phyloP scores from a whole-genome alignment of 2,888 invertebrate species.

The Zonitis immaculata region DNA sequence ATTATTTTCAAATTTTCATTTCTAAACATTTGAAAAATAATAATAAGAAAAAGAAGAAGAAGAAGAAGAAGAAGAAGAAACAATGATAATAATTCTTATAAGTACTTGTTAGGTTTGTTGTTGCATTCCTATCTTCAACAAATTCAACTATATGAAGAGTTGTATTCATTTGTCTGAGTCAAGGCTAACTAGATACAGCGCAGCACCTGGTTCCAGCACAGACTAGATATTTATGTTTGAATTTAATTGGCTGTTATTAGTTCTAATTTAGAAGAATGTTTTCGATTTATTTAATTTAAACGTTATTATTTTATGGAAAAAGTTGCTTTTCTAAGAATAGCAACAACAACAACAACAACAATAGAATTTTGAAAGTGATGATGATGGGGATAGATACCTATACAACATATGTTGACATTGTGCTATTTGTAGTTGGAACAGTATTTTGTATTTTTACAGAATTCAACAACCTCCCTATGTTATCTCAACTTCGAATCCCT shows the following conservation, averaged over 20 bases:
- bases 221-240: constrained; percentile 17
- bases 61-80: too few relatives aligned
- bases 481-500: not conserved
- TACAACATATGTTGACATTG: too few relatives aligned
- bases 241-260: constrained; percentile 19
- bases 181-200: constrained; percentile 16
- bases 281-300: too few relatives aligned
- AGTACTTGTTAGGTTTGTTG: constrained; percentile 10
- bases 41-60: too few relatives aligned
- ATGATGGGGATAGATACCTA: not conserved
- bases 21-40: too few relatives aligned
- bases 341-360: not conserved
- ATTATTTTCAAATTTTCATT: too few relatives aligned
- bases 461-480: not conserved
- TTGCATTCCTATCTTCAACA: constrained; percentile 20
- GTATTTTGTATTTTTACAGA: not conserved
- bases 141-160: constrained; percentile 20
- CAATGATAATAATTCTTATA: constrained; percentile 13
- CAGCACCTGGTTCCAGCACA: constrained; percentile 19
- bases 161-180: constrained; percentile 20
- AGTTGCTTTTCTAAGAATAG: not conserved
- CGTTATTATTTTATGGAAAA: not conserved
- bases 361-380: too few relatives aligned
- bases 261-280: constrained; percentile 17
- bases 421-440: not conserved